Conservation (phyloP, 2,113 vertebrate genomes). For the Nibea coibor region DNA sequence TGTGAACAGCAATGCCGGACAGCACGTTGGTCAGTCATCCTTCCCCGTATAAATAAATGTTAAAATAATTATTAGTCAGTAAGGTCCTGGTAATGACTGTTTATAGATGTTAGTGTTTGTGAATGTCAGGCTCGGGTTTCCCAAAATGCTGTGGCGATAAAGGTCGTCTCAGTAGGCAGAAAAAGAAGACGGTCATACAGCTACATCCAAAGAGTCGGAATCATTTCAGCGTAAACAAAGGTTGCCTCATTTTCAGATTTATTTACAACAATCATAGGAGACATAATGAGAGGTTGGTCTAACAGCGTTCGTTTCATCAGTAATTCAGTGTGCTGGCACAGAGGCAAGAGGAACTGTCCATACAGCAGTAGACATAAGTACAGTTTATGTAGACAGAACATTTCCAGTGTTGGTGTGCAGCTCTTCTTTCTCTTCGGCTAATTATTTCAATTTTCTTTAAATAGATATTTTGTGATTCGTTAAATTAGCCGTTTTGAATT, state of each 20-base stretch:
- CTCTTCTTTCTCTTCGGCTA: background rate
- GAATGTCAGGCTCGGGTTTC: conserved; percentile 34
- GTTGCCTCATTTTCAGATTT: conserved; percentile 36
- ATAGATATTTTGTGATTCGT: background rate
- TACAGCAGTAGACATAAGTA: conserved; percentile 28
- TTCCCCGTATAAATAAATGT: background rate
- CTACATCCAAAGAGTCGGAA: background rate
- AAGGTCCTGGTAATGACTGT: background rate
- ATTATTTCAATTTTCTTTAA: background rate
- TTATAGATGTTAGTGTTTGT: conserved; percentile 26
- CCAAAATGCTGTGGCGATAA: conserved; percentile 23
- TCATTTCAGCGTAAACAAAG: conserved; percentile 11
- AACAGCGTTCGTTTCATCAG: background rate
- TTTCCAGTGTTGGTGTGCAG: conserved; percentile 5
- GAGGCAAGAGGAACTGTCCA: conserved; percentile 3
- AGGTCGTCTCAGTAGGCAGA: conserved; percentile 6
- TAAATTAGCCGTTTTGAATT: background rate
- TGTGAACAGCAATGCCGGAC: background rate
- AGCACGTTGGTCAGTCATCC: background rate
- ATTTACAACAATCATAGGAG: conserved; percentile 59
- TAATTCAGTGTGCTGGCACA: conserved; percentile 24
- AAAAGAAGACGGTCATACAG: conserved; percentile 10
- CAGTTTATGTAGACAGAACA: too few species aligned
- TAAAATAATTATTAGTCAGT: conserved; percentile 16
- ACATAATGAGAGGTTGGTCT: background rate